Evolutionary conservation across 2,888 invertebrate species (phyloP).

Genomic region (Lysandra bellargus): DNA sequence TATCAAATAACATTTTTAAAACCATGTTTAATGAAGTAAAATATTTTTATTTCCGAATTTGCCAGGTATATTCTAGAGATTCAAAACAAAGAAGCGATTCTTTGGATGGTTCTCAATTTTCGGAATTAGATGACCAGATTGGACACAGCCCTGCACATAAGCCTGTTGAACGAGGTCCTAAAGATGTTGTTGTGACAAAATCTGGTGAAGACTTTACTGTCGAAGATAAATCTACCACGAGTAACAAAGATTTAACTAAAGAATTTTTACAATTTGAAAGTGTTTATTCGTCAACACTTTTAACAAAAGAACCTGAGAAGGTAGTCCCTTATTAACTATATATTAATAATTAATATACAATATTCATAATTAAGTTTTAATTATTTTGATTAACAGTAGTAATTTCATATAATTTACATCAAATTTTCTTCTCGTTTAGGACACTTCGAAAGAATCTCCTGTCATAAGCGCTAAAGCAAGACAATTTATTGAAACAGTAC

Average conservation of each 20-base stretch:
- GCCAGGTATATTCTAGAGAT: conserved; percentile 70
- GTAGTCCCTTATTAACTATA: conserved; percentile 47
- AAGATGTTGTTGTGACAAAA: conserved; percentile 49
- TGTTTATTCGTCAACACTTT: conserved; percentile 56
- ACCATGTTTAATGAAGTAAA: not conserved
- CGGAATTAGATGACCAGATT: conserved; percentile 74
- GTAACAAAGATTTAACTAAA: conserved; percentile 54
- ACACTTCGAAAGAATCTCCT: conserved; percentile 71
- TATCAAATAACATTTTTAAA: not conserved
- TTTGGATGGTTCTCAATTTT: conserved; percentile 75
- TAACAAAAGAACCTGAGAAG: conserved; percentile 56
- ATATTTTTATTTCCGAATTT: conserved; percentile 18
- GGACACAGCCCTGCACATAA: conserved; percentile 68
- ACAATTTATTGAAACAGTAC: conserved; percentile 78
- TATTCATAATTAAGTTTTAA: not conserved
- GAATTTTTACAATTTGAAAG: conserved; percentile 68
- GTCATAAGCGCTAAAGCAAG: conserved; percentile 77
- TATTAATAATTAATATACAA: no score
- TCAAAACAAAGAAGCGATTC: conserved; percentile 76
- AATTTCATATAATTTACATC: not conserved
- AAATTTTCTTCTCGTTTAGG: conserved; percentile 43
- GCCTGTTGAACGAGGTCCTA: conserved; percentile 49
- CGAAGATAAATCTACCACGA: conserved; percentile 40
- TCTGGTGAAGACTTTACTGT: conserved; percentile 38
- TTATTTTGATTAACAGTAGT: not conserved